Evolutionary conservation across 2,888 invertebrate genomes (phyloP).

Genomic region (Steinernema hermaphroditum): DNA sequence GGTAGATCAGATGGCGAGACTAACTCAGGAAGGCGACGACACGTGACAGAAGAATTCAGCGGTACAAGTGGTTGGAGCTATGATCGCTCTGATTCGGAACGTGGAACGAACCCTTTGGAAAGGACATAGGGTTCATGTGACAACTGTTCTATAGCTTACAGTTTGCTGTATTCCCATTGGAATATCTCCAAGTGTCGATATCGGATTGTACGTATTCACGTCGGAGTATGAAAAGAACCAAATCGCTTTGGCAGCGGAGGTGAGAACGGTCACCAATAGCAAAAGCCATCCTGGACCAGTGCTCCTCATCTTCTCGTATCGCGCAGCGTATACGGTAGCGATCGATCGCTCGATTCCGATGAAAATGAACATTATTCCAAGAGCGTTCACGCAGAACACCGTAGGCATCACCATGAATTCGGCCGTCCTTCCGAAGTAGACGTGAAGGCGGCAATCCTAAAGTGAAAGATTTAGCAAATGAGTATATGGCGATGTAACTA

Average conservation of each 20-base stretch:
- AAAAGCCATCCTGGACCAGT: slow-evolving; percentile 1
- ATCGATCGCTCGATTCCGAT: slow-evolving; percentile 1
- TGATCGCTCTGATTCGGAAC: no score
- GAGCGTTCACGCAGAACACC: slow-evolving; percentile 1
- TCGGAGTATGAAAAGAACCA: slow-evolving; percentile 6
- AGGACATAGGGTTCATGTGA: no score
- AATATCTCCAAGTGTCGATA: slow-evolving; percentile 3
- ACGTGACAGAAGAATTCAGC: no score
- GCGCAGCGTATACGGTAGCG: background rate
- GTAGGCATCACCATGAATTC: slow-evolving; percentile 7
- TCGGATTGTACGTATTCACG: background rate
- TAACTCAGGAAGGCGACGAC: no score
- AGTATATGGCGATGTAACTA: background rate
- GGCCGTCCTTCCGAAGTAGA: background rate
- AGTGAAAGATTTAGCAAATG: background rate
- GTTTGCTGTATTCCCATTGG: background rate
- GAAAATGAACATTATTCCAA: slow-evolving; percentile 25
- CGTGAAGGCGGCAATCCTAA: background rate
- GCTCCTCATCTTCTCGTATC: slow-evolving; percentile 1
- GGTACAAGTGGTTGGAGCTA: no score
- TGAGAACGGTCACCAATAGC: background rate
- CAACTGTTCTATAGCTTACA: background rate
- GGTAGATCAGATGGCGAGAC: no score
- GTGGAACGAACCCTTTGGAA: no score
- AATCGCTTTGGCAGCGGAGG: background rate